These are phyloP conservation scores for Hippopotamus amphibius DNA, from an alignment of 2,113 vertebrate genomes.

Conservation along the genomic window DNA sequence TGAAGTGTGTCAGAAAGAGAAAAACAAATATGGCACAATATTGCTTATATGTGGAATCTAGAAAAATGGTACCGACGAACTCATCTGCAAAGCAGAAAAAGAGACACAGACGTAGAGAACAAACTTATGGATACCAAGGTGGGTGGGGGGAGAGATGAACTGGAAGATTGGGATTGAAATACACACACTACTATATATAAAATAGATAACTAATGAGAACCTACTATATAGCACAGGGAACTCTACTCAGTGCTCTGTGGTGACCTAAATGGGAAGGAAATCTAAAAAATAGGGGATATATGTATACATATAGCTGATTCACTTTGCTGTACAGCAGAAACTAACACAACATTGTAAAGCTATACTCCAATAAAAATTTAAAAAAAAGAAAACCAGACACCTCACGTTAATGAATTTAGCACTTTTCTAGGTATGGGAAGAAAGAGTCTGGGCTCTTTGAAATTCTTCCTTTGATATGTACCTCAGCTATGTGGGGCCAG, in stretches of 20 bases:
- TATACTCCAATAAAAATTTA: background rate
- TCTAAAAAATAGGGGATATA: background rate
- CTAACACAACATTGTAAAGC: background rate
- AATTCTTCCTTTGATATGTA: background rate
- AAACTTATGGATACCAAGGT: background rate
- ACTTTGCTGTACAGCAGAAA: background rate
- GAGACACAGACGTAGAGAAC: background rate
- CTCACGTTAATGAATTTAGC: background rate
- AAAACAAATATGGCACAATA: background rate
- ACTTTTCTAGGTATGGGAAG: background rate
- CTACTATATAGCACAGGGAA: background rate
- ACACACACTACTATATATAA: background rate
- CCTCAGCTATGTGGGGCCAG: background rate
- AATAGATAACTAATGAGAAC: background rate
- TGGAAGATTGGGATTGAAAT: background rate
- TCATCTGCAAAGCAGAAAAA: background rate
- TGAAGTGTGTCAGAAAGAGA: background rate
- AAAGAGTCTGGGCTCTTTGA: background rate
- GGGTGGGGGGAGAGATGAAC: background rate
- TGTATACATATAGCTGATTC: background rate
- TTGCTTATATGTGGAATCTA: background rate
- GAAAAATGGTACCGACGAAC: background rate
- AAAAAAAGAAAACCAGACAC: background rate
- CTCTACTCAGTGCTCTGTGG: background rate
- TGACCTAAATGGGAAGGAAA: background rate